Evolutionary conservation across 2,113 vertebrate genomes (phyloP), one percentile per base, ranked within the genome.

Genomic region (Stomatorhinus ivindoensis): DNA sequence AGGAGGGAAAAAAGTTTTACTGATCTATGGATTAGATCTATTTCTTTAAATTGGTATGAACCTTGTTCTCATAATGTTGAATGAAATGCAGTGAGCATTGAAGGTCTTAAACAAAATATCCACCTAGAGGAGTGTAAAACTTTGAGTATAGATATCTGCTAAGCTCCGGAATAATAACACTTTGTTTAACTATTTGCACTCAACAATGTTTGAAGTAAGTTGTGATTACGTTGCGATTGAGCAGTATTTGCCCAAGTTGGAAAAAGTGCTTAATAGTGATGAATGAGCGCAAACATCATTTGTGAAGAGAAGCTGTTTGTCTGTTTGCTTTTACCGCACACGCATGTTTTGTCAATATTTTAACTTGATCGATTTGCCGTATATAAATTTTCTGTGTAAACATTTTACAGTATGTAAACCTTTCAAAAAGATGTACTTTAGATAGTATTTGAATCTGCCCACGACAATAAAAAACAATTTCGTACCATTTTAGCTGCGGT

Each of bases 381-480:
- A 24, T 86, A 24, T 51, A 51, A 15, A 86, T 86, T 35, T n/a
- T 51, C 48, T 11, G 11, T 35, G 50, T 51, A 39, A 51, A 87
- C 39, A 47, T 44, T 84, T 47, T 47, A 51, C 50, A 51, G 13
- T 51, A 84, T 84, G 48, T 86, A 87, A 51, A 83, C 35, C 85
- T 35, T 47, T 44, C 10, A 7, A 8, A 61, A 85, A 31, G 48
- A 42, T 55, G 17, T 84, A 53, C 65, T 51, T 65, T 86, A 61
- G 88, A 86, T 90, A 69, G 58, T 85, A 93, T 92, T 91, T 91
- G 86, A 92, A 92, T 86, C 2, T 91, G 91, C 94, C 93, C 92
- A 93, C 87, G 39, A 86, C 39, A 85, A 86, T 89, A 92, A 91
- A 92, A 65, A 92, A 90, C 89, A 91, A 91, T 91, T 91, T 89